Conservation (phyloP, 1,140 invertebrate genomes). For the Octopus sinensis region DNA sequence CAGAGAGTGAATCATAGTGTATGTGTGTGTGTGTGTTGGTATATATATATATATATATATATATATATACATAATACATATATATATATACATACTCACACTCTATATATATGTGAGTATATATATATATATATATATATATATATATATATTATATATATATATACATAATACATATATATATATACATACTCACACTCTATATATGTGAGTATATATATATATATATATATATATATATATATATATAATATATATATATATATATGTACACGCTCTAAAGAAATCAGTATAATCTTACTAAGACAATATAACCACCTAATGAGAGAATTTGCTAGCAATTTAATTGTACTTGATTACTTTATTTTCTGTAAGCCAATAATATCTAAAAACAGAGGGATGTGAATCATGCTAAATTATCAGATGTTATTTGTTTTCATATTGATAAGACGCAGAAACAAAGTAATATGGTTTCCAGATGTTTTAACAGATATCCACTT, state of each 20-base stretch:
- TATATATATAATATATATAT: background rate
- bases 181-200: too few relatives aligned
- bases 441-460: background rate
- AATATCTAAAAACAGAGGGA: background rate
- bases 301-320: too few relatives aligned
- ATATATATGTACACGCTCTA: background rate
- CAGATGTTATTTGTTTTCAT: background rate
- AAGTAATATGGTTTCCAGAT: background rate
- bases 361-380: too few relatives aligned
- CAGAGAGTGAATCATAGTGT: too few relatives aligned
- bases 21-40: too few relatives aligned
- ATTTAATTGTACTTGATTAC: too few relatives aligned
- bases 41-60: too few relatives aligned
- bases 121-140: background rate
- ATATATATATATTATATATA: too few relatives aligned
- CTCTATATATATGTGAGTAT: background rate
- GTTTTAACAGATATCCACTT: background rate
- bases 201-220: too few relatives aligned
- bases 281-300: background rate
- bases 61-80: background rate
- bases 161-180: background rate
- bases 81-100: too few relatives aligned
- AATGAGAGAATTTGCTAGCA: too few relatives aligned
- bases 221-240: background rate
- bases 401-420: background rate